Percentiles rank a stretch among this genome's conserved stretches.
phyloP scores from a whole-genome alignment of 2,113 vertebrate genomes.

The Nothoprocta perdicaria region DNA sequence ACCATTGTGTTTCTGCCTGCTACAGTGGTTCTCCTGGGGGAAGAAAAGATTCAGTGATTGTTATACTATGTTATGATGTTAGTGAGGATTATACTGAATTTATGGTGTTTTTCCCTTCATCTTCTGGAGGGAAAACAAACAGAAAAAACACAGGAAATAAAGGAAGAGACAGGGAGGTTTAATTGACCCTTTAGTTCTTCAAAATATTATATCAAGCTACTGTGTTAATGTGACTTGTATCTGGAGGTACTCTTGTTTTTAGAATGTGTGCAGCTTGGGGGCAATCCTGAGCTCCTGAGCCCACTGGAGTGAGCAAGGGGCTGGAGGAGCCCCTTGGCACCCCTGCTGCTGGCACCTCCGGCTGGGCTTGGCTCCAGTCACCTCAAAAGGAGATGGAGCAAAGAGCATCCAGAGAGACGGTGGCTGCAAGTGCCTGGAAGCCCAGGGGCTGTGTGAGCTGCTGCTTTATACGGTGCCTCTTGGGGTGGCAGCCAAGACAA shows the following conservation, averaged over 20 bases:
- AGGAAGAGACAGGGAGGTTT: background rate
- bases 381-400: background rate
- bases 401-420: background rate
- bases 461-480: background rate
- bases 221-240: background rate
- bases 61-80: background rate
- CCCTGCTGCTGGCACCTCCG: background rate
- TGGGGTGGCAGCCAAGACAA: background rate
- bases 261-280: background rate
- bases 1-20: background rate
- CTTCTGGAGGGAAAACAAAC: background rate
- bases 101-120: background rate
- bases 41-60: background rate
- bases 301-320: background rate
- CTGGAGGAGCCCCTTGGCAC: background rate
- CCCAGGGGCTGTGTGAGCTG: background rate
- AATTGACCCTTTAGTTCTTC: background rate
- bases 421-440: slow-evolving; percentile 5
- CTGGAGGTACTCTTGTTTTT: background rate
- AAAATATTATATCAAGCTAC: rapidly evolving
- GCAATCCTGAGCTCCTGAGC: background rate
- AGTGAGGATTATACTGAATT: background rate
- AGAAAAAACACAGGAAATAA: background rate
- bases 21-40: background rate
- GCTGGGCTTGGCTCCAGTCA: background rate